These are phyloP conservation scores for Harpagifer antarcticus DNA, from an alignment of 2,797 vertebrate genomes.

Conservation along the genomic window DNA sequence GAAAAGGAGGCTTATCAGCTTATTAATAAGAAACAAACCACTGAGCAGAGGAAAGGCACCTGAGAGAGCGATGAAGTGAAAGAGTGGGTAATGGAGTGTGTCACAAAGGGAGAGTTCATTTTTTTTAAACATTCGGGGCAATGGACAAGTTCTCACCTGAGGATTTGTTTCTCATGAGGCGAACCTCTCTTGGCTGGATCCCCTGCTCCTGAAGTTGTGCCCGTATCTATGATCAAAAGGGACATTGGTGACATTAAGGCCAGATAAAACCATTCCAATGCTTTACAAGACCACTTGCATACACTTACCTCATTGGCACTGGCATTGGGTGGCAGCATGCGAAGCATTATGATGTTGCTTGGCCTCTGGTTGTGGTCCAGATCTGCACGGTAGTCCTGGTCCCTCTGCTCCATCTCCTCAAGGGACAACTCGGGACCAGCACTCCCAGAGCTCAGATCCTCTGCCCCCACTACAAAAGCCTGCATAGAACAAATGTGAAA, in stretches of 20 bases:
- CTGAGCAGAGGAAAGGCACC: constrained; percentile 24
- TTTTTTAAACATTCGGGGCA: not conserved
- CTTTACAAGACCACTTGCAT: not conserved
- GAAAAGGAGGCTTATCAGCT: not conserved
- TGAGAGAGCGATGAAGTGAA: constrained; percentile 40
- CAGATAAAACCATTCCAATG: not conserved
- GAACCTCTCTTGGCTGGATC: constrained; percentile 91
- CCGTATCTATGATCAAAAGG: constrained; percentile 85
- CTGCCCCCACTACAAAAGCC: constrained; percentile 67
- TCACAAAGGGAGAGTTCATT: constrained; percentile 5
- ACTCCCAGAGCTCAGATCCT: constrained; percentile 63
- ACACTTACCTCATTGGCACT: constrained; percentile 89
- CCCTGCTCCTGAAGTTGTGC: constrained; percentile 90
- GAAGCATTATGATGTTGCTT: constrained; percentile 95
- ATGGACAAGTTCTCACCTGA: constrained; percentile 89
- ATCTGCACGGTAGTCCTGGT: constrained; percentile 93
- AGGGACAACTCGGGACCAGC: constrained; percentile 61
- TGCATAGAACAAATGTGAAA: constrained; percentile 45
- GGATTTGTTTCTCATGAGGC: constrained; percentile 94
- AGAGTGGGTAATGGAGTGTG: constrained; percentile 34
- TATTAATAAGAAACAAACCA: constrained; percentile 30
- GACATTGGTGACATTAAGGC: not conserved
- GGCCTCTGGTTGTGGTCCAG: constrained; percentile 88
- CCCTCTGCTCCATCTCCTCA: constrained; percentile 87
- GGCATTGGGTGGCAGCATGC: constrained; percentile 92